A percentile compares a stretch with the other conserved stretches of the same genome.
Evolutionary conservation across 92 coral and sea anemone genomes (phyloP).

Genomic region (Siderastrea radians): DNA sequence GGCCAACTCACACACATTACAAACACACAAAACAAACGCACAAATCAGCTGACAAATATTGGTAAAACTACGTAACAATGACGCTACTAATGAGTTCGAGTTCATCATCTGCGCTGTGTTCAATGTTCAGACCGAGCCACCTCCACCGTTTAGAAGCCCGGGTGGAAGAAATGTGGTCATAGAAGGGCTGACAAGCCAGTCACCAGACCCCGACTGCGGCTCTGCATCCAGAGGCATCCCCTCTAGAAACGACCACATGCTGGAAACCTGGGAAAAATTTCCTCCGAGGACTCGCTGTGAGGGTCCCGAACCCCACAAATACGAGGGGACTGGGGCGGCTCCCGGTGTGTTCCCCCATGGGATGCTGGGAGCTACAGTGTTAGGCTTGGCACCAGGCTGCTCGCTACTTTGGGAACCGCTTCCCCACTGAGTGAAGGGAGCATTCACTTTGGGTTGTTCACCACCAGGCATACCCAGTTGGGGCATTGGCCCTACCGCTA

Average conservation of each 20-base stretch:
- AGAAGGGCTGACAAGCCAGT: slow-evolving; percentile 96
- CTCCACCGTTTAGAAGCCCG: slow-evolving; percentile 97
- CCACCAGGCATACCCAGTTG: slow-evolving; percentile 7
- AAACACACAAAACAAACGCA: slow-evolving; percentile 73
- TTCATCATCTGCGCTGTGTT: neutral
- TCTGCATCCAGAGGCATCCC: slow-evolving; percentile 85
- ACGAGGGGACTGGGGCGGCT: slow-evolving; percentile 74
- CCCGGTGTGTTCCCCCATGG: slow-evolving; percentile 81
- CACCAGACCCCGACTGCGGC: slow-evolving; percentile 87
- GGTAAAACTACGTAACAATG: slow-evolving; percentile 56
- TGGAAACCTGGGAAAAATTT: slow-evolving; percentile 77
- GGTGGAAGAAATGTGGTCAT: slow-evolving; percentile 99
- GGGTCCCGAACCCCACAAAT: slow-evolving; percentile 90
- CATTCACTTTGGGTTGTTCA: slow-evolving; percentile 16
- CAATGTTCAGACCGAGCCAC: slow-evolving; percentile 53
- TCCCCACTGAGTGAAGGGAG: slow-evolving; percentile 35
- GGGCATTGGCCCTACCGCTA: slow-evolving; percentile 21
- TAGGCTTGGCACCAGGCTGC: slow-evolving; percentile 67
- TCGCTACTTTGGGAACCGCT: slow-evolving; percentile 30
- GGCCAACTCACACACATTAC: slow-evolving; percentile 74
- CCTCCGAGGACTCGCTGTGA: slow-evolving; percentile 71
- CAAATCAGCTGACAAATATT: slow-evolving; percentile 47
- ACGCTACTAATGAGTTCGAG: slow-evolving; percentile 32
- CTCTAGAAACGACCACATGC: slow-evolving; percentile 91
- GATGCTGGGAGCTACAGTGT: slow-evolving; percentile 58